Base-by-base conservation (phyloP, 2,797 vertebrate genomes). In the Argentina silus region DNA sequence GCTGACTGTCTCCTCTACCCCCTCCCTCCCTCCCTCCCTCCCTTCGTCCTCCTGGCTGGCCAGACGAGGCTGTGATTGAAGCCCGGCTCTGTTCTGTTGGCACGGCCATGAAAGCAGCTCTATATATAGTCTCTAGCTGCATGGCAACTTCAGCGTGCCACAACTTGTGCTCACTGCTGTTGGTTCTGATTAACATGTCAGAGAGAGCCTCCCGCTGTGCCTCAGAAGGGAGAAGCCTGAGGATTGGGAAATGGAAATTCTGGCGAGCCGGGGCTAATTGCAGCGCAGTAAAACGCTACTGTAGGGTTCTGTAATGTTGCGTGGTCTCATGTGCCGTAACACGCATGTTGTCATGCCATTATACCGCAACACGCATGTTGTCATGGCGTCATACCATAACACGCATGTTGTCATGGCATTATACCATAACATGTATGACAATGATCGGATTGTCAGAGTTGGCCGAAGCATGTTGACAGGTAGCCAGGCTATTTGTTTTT, bases 81-180 rank as follows among this genome's bases (percentile, higher is more conserved):
- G 63, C 62, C 53, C 65, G 75, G 14, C 69, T 75, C 67, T 69
- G n/a, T 81, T 11, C 69, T 72, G 69, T 70, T 82, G 62, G 57
- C 61, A 74, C 61, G 70, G 44, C 51, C 43, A 69, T 78, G 57
- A 82, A 82, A 80, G 69, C 42, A 11, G 76, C 45, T 77, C 62
- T 81, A 73, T 81, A 78, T 74, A 64, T 74, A 76, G 70, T 76
- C 14, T n/a, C 14, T n/a, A n/a, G n/a, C n/a, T n/a, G n/a, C n/a
- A n/a, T n/a, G n/a, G n/a, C n/a, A n/a, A n/a, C n/a, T n/a, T n/a
- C n/a, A n/a, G n/a, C 65, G 71, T 77, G 74, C 65, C 56, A 61
- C 44, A 21, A 55, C 74, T 66, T 60, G 5, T 68, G 43, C 53
- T 50, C 66, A 70, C 36, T 72, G 60, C n/a, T 64, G 67, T 62